A percentile compares a stretch with the other conserved stretches of the same genome.
These are phyloP conservation scores for Aspidapion aeneum DNA, from an alignment of 2,888 invertebrate species.

Conservation along the genomic window DNA sequence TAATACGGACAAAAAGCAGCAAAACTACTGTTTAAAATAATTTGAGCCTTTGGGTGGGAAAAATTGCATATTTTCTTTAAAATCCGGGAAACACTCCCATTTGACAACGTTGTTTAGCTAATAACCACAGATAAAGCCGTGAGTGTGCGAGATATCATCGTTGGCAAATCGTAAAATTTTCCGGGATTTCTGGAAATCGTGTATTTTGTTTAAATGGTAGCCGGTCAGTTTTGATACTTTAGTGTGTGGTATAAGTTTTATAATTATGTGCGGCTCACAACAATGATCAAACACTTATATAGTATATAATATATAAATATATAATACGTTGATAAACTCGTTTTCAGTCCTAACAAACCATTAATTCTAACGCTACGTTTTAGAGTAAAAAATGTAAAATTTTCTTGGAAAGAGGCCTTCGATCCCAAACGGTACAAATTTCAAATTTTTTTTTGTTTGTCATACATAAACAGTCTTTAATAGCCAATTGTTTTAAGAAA, in stretches of 20 bases:
- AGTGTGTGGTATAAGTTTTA: no score
- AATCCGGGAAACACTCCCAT: neutral
- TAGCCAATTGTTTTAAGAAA: no score
- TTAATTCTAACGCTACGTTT: conserved; percentile 35
- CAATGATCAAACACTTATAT: conserved; percentile 44
- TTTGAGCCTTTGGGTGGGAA: neutral
- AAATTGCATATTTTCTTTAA: neutral
- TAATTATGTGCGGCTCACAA: conserved; percentile 33
- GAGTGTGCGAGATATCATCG: neutral
- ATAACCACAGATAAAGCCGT: neutral
- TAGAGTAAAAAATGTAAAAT: conserved; percentile 5
- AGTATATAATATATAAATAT: conserved; percentile 36
- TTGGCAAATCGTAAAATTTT: neutral
- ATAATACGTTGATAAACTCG: conserved; percentile 41
- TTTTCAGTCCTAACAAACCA: conserved; percentile 47
- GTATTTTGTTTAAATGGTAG: no score
- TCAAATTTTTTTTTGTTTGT: no score
- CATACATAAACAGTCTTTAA: no score
- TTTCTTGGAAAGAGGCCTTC: neutral
- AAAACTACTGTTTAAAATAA: neutral
- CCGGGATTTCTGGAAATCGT: neutral
- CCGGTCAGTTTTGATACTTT: no score
- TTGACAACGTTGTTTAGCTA: neutral
- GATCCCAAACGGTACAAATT: neutral
- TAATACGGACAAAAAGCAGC: neutral